Evolutionary conservation across 2,113 vertebrate genomes (phyloP), one percentile per base, ranked within the genome.

Genomic region (Dendropsophus ebraccatus): DNA sequence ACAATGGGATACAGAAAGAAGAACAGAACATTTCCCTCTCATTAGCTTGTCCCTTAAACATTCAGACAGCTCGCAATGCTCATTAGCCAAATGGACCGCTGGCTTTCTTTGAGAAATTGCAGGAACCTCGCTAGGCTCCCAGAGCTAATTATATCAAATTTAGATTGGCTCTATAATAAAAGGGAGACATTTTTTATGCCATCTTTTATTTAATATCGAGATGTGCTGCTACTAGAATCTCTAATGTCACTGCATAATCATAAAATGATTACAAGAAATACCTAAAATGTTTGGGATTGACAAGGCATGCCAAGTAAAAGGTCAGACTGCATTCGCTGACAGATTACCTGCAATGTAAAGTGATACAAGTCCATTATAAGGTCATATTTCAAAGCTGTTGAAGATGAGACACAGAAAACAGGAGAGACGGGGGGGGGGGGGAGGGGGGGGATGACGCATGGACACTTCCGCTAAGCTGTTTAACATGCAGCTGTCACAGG

Each of bases 81-180:
- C 84, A 80, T 86, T 86, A 86, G 84, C 76, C 84, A 80, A 86
- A 86, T 86, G 84, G 76, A 86, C 69, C 49, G 60, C 76, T 86
- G 62, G 65, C 84, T 86, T 86, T 73, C 76, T 81, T 58, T 80
- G 77, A 86, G 84, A 69, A 80, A 81, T 86, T 80, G 49, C 50
- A 80, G n/a, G 67, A 86, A 86, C 65, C 65, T 86, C 25, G 54
- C 84, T 86, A 47, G 62, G 76, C 76, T 80, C 84, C 76, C 76
- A 80, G 62, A 81, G 84, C 76, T 80, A 81, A 86, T 86, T 86
- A 81, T 86, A 56, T 86, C 35, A 72, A 81, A 80, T 81, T 72
- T 73, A 80, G 84, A 72, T 85, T 72, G 65, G 65, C 76, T 86
- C 65, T 58, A 69, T 86, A 80, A 86, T 86, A 86, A 80, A 86